These are phyloP conservation scores for Oreocharis arfaki DNA, from an alignment of 2,113 vertebrate species.

Conservation along the genomic window DNA sequence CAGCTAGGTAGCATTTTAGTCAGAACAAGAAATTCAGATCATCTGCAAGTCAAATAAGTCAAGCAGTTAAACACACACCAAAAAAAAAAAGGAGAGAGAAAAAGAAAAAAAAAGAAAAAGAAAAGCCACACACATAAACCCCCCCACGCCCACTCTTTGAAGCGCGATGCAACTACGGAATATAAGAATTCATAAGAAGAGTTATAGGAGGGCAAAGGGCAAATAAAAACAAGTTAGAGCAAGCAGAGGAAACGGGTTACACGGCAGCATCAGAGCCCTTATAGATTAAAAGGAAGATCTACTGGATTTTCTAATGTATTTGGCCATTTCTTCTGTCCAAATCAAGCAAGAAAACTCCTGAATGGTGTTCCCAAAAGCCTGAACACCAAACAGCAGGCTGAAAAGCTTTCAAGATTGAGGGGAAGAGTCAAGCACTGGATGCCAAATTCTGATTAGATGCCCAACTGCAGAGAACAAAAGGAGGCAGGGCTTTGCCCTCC, in stretches of 20 bases:
- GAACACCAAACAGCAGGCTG: background rate
- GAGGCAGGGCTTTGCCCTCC: background rate
- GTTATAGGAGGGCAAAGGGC: constrained; percentile 56
- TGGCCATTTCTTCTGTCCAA: background rate
- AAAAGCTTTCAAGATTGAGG: background rate
- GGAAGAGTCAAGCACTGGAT: background rate
- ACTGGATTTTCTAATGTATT: background rate
- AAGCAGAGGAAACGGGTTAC: background rate
- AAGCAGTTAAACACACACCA: background rate
- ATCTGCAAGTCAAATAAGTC: constrained; percentile 42
- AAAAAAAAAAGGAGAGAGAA: background rate
- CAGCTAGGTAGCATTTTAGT: background rate
- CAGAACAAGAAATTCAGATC: background rate
- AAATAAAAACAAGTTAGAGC: constrained; percentile 40
- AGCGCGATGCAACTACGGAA: background rate
- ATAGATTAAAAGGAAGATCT: background rate
- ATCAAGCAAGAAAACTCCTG: background rate
- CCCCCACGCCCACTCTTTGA: constrained; percentile 57
- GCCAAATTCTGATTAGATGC: background rate
- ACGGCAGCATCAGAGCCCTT: background rate
- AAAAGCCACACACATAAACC: constrained; percentile 9
- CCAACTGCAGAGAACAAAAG: background rate
- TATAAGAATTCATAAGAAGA: constrained; percentile 52
- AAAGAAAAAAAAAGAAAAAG: background rate
- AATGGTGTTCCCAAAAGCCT: background rate